These are phyloP conservation scores for Ctenopoma multispine DNA, from an alignment of 2,797 vertebrate genomes.

Conservation along the genomic window DNA sequence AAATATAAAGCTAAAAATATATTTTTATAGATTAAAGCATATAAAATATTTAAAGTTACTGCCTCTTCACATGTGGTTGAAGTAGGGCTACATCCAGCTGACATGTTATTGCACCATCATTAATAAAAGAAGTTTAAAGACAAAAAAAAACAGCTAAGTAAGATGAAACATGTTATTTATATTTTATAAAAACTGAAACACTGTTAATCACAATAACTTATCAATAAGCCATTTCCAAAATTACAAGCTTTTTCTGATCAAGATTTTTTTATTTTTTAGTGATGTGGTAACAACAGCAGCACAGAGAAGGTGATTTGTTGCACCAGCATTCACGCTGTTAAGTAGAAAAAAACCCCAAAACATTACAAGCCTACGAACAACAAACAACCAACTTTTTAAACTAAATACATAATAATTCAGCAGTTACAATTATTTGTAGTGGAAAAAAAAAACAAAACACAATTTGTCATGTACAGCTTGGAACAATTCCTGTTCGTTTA, in stretches of 20 bases:
- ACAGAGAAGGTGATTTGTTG: constrained; percentile 64
- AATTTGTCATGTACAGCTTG: constrained; percentile 49
- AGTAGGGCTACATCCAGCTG: no score
- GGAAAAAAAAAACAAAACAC: constrained; percentile 32
- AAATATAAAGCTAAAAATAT: no score
- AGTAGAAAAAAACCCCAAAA: constrained; percentile 78
- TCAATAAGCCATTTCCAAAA: not conserved
- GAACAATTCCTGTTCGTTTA: constrained; percentile 47
- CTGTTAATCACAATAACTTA: no score
- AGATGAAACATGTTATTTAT: not conserved
- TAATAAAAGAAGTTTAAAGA: no score
- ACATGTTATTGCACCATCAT: no score
- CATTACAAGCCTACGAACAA: constrained; percentile 69
- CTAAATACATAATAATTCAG: constrained; percentile 57
- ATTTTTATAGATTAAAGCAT: no score
- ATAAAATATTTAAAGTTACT: no score
- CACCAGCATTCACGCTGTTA: constrained; percentile 62
- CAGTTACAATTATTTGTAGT: constrained; percentile 46
- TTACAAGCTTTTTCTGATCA: constrained; percentile 25
- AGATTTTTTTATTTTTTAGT: constrained; percentile 68
- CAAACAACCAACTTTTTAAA: constrained; percentile 45
- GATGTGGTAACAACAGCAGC: constrained; percentile 66
- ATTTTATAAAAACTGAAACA: not conserved
- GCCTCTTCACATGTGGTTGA: no score
- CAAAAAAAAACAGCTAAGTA: no score